Percentiles rank a stretch among this genome's conserved stretches.
These are phyloP conservation scores for Cephalophus harveyi DNA, from an alignment of 2,113 vertebrate genomes.

Conservation along the genomic window DNA sequence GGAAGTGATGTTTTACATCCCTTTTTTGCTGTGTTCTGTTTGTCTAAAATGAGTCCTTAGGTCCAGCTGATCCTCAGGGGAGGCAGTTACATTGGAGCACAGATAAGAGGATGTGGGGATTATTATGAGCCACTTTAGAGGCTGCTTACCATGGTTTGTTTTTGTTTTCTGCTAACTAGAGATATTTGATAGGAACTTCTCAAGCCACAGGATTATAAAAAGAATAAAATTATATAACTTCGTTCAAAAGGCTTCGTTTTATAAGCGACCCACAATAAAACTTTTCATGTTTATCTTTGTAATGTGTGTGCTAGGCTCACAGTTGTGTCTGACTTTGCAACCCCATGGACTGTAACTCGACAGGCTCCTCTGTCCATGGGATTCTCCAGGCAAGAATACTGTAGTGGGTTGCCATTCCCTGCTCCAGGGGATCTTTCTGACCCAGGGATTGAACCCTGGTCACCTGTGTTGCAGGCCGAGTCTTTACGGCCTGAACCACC, in stretches of 20 bases:
- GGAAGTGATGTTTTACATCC: background rate
- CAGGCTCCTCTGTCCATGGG: background rate
- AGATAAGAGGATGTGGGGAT: background rate
- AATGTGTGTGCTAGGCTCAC: background rate
- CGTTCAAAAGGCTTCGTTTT: background rate
- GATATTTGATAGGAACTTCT: background rate
- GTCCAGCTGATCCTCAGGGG: background rate
- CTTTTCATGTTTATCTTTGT: background rate
- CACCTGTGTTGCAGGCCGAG: background rate
- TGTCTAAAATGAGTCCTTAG: background rate
- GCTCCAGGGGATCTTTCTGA: background rate
- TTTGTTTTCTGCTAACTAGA: background rate
- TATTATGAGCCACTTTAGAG: background rate
- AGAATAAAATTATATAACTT: background rate
- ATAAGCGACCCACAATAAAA: background rate
- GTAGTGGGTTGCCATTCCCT: background rate
- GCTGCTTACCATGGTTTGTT: background rate
- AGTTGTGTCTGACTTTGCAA: background rate
- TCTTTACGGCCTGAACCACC: background rate
- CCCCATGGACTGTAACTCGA: background rate
- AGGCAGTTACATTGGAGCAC: background rate
- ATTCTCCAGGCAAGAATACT: background rate
- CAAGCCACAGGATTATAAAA: background rate
- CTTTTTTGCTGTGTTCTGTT: background rate
- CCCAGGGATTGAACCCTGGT: background rate